Evolutionary conservation across 2,888 invertebrate species (phyloP), one percentile per base, ranked within the genome.

Genomic region (Ormyrus pomaceus): DNA sequence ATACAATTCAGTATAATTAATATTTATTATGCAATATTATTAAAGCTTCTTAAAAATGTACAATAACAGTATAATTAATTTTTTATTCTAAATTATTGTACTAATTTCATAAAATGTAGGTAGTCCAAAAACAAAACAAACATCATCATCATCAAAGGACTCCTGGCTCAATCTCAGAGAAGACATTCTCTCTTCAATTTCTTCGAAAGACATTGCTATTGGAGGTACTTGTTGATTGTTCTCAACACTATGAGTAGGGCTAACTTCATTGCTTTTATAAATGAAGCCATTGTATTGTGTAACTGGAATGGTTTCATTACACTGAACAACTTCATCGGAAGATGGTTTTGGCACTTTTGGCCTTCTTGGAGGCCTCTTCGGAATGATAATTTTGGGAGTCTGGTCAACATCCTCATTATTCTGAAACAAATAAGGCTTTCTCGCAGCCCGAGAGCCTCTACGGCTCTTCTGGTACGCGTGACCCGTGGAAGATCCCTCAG

Each of bases 321-420:
- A 34, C 34, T 34, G 34, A 34, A 34, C 79, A 74, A 74, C 51
- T 62, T 53, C 11, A 34, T 34, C 34, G 34, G 34, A 34, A 34
- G 34, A 34, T 34, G 34, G 34, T 34, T 34, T 34, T 34, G 34
- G 34, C 10, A 79, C 51, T 45, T 74, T 80, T 19, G 80, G 80
- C 13, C 62, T 65, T 1, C 80, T 46, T 1, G 80, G 80, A 68
- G 72, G 80, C 13, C 80, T 72, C 34, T 80, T 80, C n/a, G 62
- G 71, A 0, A 80, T 69, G 0, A 80, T 45, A n/a, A 80, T 62
- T 9, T 64, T 76, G 7, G 69, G 69, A 10, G 64, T 8, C 8
- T 6, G 8, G 2, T 9, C 7, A 6, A 8, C 5, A 4, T 70
- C 62, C 6, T 53, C 59, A 34, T 9, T 6, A 11, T 75, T 19